phyloP scores from a whole-genome alignment of 1,140 invertebrate species.

The Trichonephila clavata region DNA sequence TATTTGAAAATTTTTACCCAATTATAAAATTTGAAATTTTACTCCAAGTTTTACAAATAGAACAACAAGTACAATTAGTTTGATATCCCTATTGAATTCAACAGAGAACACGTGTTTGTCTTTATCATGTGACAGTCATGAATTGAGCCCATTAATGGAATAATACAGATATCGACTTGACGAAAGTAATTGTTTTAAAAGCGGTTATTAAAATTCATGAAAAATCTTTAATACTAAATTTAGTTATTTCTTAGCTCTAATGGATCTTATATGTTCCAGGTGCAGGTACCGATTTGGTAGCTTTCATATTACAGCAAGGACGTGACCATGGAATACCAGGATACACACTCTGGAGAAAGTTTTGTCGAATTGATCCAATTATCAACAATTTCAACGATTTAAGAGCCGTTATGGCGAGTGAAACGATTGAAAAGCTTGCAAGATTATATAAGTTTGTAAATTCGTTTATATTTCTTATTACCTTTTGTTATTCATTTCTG shows the following conservation, averaged over 20 bases:
- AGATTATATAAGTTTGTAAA: conserved; percentile 72
- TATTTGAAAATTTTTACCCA: too few species aligned
- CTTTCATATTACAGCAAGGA: conserved; percentile 92
- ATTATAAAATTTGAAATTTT: too few species aligned
- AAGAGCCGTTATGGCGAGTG: conserved; percentile 82
- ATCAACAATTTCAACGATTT: conserved; percentile 88
- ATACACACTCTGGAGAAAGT: conserved; percentile 90
- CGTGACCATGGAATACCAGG: conserved; percentile 92
- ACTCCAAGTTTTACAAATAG: too few species aligned
- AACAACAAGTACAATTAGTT: too few species aligned
- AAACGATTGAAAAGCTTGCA: conserved; percentile 84
- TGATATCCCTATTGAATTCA: too few species aligned
- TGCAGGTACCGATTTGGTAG: conserved; percentile 88
- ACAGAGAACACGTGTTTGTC: too few species aligned
- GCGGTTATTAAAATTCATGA: background rate
- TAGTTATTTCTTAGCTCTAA: background rate
- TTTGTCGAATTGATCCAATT: conserved; percentile 86
- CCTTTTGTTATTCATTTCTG: too few species aligned
- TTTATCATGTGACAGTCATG: too few species aligned
- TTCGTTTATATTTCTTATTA: too few species aligned
- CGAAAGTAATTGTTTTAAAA: too few species aligned
- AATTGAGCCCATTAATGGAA: too few species aligned
- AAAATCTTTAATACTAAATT: background rate
- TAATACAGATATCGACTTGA: too few species aligned
- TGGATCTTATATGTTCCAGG: conserved; percentile 31